These are phyloP conservation scores for Polydrusus cervinus DNA, from an alignment of 2,888 invertebrate genomes.

Conservation along the genomic window DNA sequence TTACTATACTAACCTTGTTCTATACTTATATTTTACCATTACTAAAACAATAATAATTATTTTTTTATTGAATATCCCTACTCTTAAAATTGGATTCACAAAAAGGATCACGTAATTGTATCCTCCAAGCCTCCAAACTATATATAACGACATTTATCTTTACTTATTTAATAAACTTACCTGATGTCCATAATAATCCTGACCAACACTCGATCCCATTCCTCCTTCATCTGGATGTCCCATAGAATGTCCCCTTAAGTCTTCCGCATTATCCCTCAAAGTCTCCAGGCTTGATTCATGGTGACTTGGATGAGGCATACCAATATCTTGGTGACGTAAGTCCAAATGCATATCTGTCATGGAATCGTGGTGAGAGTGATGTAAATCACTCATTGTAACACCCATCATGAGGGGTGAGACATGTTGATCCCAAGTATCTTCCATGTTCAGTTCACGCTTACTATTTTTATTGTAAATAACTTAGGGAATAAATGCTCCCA, in stretches of 20 bases:
- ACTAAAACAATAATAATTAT: too few species aligned
- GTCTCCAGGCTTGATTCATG: conserved; percentile 42
- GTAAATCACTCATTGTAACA: conserved; percentile 67
- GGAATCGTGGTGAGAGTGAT: conserved; percentile 59
- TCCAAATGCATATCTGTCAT: conserved; percentile 57
- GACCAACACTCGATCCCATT: conserved; percentile 32
- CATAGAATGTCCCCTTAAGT: conserved; percentile 49
- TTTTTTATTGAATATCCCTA: too few species aligned
- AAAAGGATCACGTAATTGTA: too few species aligned
- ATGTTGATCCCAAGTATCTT: conserved; percentile 71
- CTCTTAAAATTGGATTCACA: too few species aligned
- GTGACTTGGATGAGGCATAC: conserved; percentile 61
- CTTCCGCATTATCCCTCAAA: conserved; percentile 41
- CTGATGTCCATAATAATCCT: conserved; percentile 61
- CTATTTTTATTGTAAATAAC: too few species aligned
- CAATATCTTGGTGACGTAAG: conserved; percentile 63
- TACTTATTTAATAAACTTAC: conserved; percentile 49
- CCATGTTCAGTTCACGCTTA: conserved; percentile 62
- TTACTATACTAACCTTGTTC: too few species aligned
- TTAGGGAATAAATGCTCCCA: too few species aligned
- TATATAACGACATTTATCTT: too few species aligned
- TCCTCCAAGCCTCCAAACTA: too few species aligned
- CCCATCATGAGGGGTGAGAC: conserved; percentile 71
- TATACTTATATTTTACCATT: too few species aligned
- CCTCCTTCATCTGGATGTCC: conserved; percentile 43